A percentile compares a stretch with the other conserved stretches of the same genome.
These are phyloP conservation scores for Eubucco bourcierii DNA, from an alignment of 2,113 vertebrate species.

Conservation along the genomic window DNA sequence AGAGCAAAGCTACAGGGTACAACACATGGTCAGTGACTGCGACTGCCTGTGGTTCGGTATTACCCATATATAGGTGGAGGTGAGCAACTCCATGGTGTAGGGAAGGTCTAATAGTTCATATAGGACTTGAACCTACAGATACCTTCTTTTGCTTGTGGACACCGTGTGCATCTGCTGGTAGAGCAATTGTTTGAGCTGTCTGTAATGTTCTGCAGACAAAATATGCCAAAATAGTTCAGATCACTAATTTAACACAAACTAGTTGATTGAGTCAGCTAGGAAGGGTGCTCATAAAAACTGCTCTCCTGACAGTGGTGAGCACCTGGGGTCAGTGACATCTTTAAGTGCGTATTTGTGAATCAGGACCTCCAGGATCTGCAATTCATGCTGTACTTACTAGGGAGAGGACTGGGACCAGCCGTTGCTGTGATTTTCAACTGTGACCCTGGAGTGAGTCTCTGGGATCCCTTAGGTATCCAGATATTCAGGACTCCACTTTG, in stretches of 20 bases:
- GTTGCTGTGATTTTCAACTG: not conserved
- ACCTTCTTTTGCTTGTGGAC: not conserved
- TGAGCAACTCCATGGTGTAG: not conserved
- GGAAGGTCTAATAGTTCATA: not conserved
- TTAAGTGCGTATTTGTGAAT: not conserved
- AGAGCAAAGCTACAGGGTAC: not conserved
- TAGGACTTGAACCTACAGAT: not conserved
- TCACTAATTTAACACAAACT: not conserved
- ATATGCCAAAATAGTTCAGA: not conserved
- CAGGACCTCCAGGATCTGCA: not conserved
- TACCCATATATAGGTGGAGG: not conserved
- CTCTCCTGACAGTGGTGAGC: not conserved
- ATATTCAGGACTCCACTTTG: not conserved
- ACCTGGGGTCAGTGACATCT: not conserved
- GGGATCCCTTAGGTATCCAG: not conserved
- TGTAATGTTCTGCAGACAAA: not conserved
- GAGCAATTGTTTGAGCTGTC: not conserved
- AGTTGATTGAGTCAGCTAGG: not conserved
- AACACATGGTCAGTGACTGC: not conserved
- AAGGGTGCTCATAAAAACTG: not conserved
- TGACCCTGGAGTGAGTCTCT: fast-evolving
- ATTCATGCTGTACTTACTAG: not conserved
- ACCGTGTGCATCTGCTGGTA: not conserved
- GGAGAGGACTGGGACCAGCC: not conserved
- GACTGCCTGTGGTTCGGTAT: not conserved